Base-by-base conservation (phyloP, 1,140 invertebrate species). In the Parapsyche elsis region DNA sequence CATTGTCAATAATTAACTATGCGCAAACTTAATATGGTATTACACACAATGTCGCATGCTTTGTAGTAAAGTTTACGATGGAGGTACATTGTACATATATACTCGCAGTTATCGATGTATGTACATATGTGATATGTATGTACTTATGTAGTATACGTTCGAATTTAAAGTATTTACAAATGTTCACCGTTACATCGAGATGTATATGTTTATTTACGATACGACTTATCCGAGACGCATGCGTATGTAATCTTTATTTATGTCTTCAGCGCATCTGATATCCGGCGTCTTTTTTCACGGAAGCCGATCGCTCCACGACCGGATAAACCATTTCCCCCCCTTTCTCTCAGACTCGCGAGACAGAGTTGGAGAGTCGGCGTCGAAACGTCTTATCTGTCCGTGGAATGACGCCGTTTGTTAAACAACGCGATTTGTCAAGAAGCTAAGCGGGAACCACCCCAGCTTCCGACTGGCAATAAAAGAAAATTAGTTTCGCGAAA, bases 401-500 rank as follows among this genome's bases (percentile, higher is more conserved):
- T 19, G 26, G 30, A 71, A 71, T 44, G 70, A 71, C 26, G 70
- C 70, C 26, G 21, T 71, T 71, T 71, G 70, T 71, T 71, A 71
- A 71, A 71, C 70, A 71, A 71, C 14, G 70, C 70, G 70, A 71
- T 71, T 71, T 71, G 70, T 71, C 70, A 71, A 71, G 70, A 19
- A 7, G 70, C 10, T 26, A 9, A 12, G 49, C 49, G 10, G 10
- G 10, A 53, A 2, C 1, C 49, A 5, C 10, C 49, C 49, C 49
- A 53, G 16, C 49, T 12, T 53, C 16, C 49, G 49, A 12, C 49
- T 12, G 0, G 70, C 70, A 71, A 71, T 71, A 71, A 71, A 71
- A 71, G 70, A 71, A 71, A 71, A 71, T 71, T 71, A 71, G 21
- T 71, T 71, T 71, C 30, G 49, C 4, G 2, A 16, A 53, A 16